Evolutionary conservation across 2,113 vertebrate genomes (phyloP).

Genomic region (Carettochelys insculpta): DNA sequence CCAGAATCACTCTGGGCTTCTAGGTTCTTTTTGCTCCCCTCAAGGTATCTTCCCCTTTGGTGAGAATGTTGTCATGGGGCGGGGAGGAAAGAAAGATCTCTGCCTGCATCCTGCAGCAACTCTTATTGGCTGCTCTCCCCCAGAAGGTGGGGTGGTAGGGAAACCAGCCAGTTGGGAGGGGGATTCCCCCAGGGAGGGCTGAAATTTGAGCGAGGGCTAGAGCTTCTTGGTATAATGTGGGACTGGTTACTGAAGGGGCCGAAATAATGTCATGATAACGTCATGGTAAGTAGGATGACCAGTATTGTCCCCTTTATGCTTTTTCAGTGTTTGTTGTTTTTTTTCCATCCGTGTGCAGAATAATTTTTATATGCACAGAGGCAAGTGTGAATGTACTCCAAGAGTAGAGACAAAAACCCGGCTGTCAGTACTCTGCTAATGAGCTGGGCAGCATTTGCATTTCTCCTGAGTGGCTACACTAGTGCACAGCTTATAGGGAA

Average conservation of each 20-base stretch:
- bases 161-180: background rate
- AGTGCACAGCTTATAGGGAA: no score
- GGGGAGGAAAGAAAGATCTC: accelerated
- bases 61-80: background rate
- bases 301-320: no score
- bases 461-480: no score
- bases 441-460: no score
- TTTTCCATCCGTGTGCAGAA: no score
- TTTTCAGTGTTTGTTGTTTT: no score
- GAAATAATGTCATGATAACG: background rate
- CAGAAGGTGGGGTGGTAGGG: background rate
- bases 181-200: background rate
- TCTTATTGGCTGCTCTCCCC: background rate
- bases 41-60: background rate
- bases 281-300: background rate
- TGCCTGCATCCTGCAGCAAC: accelerated
- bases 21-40: background rate
- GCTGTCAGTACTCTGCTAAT: no score
- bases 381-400: no score
- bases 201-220: background rate
- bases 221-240: background rate
- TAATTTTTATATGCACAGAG: no score
- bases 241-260: background rate
- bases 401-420: no score
- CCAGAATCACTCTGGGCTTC: background rate